These are phyloP conservation scores for Salmo trutta DNA, from an alignment of 2,797 vertebrate genomes.

Conservation along the genomic window DNA sequence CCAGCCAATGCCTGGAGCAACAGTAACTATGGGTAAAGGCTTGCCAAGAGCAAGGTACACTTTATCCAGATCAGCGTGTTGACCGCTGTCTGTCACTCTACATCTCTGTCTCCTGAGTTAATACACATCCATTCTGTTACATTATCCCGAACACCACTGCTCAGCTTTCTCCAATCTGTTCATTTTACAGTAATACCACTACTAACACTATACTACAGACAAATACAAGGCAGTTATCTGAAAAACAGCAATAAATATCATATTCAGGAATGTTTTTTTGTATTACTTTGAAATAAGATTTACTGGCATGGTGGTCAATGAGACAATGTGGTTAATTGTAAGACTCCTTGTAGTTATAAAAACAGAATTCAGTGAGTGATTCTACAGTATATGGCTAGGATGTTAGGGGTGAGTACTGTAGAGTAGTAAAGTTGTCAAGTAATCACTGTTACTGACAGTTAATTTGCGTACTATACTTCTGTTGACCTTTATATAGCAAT, in stretches of 20 bases:
- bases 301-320: not conserved
- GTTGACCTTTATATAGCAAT: not conserved
- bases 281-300: too few relatives aligned
- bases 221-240: not conserved
- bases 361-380: not conserved
- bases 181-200: slow-evolving; percentile 13
- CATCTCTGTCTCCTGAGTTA: slow-evolving; percentile 49
- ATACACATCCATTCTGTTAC: slow-evolving; percentile 48
- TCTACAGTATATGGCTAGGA: not conserved
- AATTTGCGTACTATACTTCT: not conserved
- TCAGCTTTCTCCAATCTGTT: slow-evolving; percentile 44
- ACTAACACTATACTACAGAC: not conserved
- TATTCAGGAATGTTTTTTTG: not conserved
- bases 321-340: not conserved
- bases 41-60: slow-evolving; percentile 61
- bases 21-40: slow-evolving; percentile 73
- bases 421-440: not conserved
- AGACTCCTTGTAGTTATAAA: not conserved
- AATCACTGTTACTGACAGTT: not conserved
- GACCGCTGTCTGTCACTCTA: slow-evolving; percentile 63
- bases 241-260: not conserved
- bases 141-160: slow-evolving; percentile 43
- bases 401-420: too few relatives aligned
- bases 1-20: slow-evolving; percentile 70
- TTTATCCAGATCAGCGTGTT: slow-evolving; percentile 65